Evolutionary conservation across 2,113 vertebrate genomes (phyloP), one percentile per base, ranked within the genome.

Genomic region (Lota lota): DNA sequence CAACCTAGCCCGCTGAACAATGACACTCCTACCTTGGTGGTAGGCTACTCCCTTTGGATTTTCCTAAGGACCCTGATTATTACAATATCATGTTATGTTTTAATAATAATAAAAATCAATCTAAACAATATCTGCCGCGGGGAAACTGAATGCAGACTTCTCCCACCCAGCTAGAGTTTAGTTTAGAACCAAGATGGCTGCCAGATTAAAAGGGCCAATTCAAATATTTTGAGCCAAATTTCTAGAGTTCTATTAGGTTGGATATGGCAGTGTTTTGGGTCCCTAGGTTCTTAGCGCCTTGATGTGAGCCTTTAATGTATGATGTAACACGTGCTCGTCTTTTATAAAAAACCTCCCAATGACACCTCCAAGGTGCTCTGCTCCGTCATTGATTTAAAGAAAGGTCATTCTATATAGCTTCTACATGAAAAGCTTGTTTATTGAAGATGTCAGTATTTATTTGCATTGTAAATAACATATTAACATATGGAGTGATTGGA

Each of bases 191-290:
- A 33, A 33, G 7, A 33, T 33, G 4, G 28, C 28, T 33, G 7
- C 28, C 28, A 33, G 28, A 33, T 33, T 5, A 33, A 3, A 5
- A 33, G 7, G 28, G 28, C 28, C 4, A 33, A 33, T 33, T 33
- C 4, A 33, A 6, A 33, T 33, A 33, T 33, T 33, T 33, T 33
- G n/a, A 33, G 4, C 28, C 7, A 61, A 61, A 77, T 88, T 84
- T 88, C 84, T 75, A 82, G 83, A 88, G 85, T 88, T 90, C 75
- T 73, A 89, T 92, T 89, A 90, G 80, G 78, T 77, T 77, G 81
- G 83, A 91, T 33, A 89, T 84, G 82, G 79, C 75, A 69, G 63
- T 63, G 75, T 86, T 86, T 90, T 79, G 71, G 66, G 81, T 83
- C 84, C 79, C 84, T 73, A 89, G 79, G 75, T 63, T 80, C 70